Percentiles rank a stretch among this genome's conserved stretches.
phyloP scores from a whole-genome alignment of 35 echinoderm and acorn worm genomes.

The Stichopus chloronotus region DNA sequence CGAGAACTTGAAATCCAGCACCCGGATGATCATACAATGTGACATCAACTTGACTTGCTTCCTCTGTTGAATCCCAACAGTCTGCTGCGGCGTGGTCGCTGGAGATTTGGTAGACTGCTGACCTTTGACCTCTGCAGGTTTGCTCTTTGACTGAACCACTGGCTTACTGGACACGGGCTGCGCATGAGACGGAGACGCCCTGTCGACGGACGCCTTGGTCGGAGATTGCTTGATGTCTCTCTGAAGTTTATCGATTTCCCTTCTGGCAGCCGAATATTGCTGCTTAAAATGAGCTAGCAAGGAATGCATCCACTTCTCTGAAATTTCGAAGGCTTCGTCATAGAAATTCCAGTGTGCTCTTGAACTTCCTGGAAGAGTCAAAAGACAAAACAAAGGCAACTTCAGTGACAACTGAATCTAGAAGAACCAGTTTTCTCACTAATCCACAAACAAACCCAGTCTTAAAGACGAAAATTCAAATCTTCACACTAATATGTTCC shows the following conservation, averaged over 20 bases:
- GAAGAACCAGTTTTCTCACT: no score
- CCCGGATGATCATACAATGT: slow-evolving; percentile 77
- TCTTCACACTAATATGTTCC: no score
- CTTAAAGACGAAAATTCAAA: background rate
- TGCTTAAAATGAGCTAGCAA: slow-evolving; percentile 96
- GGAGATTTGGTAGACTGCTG: slow-evolving; percentile 14
- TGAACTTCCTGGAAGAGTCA: slow-evolving; percentile 66
- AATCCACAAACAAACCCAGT: no score
- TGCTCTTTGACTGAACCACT: background rate
- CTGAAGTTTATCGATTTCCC: slow-evolving; percentile 65
- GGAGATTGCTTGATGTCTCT: background rate
- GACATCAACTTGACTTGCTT: slow-evolving; percentile 88
- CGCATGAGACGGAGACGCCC: background rate
- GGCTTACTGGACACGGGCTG: background rate
- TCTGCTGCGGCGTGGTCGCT: background rate
- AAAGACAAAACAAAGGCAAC: background rate
- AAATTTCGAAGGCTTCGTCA: slow-evolving; percentile 86
- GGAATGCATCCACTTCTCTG: slow-evolving; percentile 89
- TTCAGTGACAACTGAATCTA: background rate
- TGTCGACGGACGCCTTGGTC: background rate
- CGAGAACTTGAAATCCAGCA: slow-evolving; percentile 70
- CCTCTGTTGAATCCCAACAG: background rate
- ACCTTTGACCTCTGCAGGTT: slow-evolving; percentile 40
- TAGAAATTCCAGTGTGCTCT: slow-evolving; percentile 88
- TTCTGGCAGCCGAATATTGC: slow-evolving; percentile 78